phyloP scores from a whole-genome alignment of 2,797 vertebrate species.

The Anguilla anguilla region DNA sequence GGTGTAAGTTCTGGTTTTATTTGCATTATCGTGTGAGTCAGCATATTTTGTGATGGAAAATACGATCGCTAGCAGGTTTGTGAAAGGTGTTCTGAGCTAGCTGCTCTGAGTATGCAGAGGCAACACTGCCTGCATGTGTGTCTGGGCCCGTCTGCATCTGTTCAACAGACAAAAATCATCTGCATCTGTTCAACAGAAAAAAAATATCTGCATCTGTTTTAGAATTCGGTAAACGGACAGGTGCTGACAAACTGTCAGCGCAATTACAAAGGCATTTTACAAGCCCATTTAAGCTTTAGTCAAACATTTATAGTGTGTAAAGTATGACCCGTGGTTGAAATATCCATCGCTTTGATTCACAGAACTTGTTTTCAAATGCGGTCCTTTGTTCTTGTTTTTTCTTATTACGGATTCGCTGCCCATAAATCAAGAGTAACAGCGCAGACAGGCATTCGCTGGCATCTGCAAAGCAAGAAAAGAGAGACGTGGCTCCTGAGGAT shows the following conservation, averaged over 20 bases:
- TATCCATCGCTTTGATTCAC: not conserved
- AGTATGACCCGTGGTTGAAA: not conserved
- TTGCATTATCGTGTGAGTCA: not conserved
- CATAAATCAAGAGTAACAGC: not conserved
- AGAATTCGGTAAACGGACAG: not conserved
- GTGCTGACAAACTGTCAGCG: not conserved
- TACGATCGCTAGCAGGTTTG: not conserved
- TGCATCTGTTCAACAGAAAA: not conserved
- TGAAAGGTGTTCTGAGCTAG: not conserved
- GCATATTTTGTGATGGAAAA: not conserved
- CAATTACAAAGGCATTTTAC: not conserved
- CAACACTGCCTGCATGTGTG: too few species aligned
- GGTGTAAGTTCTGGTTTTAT: not conserved
- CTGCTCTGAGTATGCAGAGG: not conserved
- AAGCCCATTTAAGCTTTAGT: not conserved
- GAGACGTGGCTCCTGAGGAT: not conserved
- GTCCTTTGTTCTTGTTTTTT: not conserved
- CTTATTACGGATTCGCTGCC: not conserved
- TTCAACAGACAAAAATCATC: not conserved
- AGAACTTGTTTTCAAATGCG: not conserved
- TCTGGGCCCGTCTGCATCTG: too few species aligned
- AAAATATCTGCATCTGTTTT: not conserved
- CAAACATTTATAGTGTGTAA: not conserved
- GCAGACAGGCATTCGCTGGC: not conserved
- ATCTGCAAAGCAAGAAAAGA: not conserved